These are phyloP conservation scores for Petrocephalus sullivani DNA, from an alignment of 2,797 vertebrate species.

Conservation along the genomic window DNA sequence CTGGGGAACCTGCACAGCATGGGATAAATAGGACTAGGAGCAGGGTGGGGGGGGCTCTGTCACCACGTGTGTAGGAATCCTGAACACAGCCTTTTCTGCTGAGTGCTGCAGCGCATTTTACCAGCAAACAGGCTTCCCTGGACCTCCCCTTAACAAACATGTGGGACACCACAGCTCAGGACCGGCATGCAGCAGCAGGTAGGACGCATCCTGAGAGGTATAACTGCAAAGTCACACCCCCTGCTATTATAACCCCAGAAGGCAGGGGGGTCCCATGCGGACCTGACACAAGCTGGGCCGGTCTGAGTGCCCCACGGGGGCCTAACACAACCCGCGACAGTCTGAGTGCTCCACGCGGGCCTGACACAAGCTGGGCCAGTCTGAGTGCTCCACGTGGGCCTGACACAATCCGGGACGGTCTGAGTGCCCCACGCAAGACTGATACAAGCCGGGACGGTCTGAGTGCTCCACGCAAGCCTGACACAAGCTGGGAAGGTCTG, in stretches of 20 bases:
- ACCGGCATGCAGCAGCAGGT: background rate
- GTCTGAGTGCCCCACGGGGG: too few relatives aligned
- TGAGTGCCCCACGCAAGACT: too few relatives aligned
- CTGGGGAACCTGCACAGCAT: background rate
- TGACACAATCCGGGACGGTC: too few relatives aligned
- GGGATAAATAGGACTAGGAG: background rate
- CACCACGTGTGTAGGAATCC: background rate
- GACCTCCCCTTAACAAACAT: background rate
- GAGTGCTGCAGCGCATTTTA: background rate
- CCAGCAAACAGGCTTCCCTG: background rate
- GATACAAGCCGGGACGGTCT: too few relatives aligned
- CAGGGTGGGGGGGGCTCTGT: background rate
- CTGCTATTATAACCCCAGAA: background rate
- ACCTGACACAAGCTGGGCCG: too few relatives aligned
- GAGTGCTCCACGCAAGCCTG: too few relatives aligned
- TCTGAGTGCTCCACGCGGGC: too few relatives aligned
- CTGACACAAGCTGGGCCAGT: too few relatives aligned
- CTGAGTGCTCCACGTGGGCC: too few relatives aligned
- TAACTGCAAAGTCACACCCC: background rate
- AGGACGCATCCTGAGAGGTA: background rate
- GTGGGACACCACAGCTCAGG: background rate
- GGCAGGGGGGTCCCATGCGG: background rate
- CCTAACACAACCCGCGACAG: too few relatives aligned
- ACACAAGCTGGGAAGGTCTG: too few relatives aligned
- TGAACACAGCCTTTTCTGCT: too few relatives aligned